Percentiles rank a stretch among this genome's conserved stretches.
Conservation (phyloP, 2,113 vertebrate species). For the Felis chaus region DNA sequence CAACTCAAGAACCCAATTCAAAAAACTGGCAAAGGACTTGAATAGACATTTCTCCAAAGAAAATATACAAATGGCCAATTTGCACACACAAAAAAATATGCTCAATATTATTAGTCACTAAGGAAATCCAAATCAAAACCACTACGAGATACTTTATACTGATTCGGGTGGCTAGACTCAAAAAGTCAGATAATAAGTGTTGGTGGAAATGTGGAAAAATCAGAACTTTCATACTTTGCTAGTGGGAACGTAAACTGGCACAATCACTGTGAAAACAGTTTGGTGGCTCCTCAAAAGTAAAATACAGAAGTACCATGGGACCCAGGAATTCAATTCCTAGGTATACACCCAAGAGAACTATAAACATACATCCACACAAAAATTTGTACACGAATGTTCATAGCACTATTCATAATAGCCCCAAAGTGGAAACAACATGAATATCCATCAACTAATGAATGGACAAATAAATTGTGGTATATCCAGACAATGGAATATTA, state of each 20-base stretch:
- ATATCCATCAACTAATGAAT: background rate
- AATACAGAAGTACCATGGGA: background rate
- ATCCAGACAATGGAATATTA: background rate
- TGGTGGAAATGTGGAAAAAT: background rate
- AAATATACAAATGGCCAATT: background rate
- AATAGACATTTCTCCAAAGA: background rate
- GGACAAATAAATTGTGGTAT: background rate
- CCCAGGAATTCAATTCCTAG: background rate
- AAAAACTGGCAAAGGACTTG: constrained; percentile 10
- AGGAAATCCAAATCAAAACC: background rate
- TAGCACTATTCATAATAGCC: background rate
- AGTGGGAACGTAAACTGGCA: background rate
- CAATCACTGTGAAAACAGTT: background rate
- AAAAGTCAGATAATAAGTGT: background rate
- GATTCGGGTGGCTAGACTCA: background rate
- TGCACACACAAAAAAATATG: background rate
- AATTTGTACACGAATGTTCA: background rate
- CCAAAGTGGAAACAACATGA: background rate
- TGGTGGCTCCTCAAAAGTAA: background rate
- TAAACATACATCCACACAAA: background rate
- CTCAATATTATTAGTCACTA: background rate
- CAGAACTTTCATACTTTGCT: background rate
- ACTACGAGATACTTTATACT: background rate
- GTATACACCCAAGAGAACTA: background rate
- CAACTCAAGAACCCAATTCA: background rate